Base-by-base conservation (phyloP, 2,113 vertebrate species). In the Oceanites oceanicus region DNA sequence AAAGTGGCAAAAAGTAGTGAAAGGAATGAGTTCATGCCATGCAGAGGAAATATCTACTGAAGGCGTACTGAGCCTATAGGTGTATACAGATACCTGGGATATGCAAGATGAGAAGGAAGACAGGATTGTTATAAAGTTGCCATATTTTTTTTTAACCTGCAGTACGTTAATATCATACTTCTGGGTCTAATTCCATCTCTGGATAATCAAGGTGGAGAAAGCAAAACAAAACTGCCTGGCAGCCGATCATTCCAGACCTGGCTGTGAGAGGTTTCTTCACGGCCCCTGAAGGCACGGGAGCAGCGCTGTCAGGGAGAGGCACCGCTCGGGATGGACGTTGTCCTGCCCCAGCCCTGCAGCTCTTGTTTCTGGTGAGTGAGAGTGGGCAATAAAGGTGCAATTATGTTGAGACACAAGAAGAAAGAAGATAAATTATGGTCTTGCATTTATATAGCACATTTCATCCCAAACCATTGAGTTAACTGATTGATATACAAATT, bases 401-500 rank as follows among this genome's bases (percentile, higher is more conserved):
- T 95, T 85, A 85, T 36, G 30, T 15, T 29, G 73, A 94, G 92
- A 75, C 68, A 38, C 86, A 58, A 55, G 72, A 29, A 75, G 14
- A 85, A 87, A 75, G 14, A 85, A 87, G 94, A 96, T 59, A 56
- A 96, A 93, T 94, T 27, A 78, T 38, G 73, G 58, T 10, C 92
- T 78, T 96, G 91, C 94, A 89, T 89, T 96, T 95, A 78, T 92
- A 93, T n/a, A 87, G 95, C 79, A 59, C 91, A 75, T 94, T 96
- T 94, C 79, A 84, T 30, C 88, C 95, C 92, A 67, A 96, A 71
- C 56, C 76, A 59, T 20, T 0, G 52, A 92, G 83, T 74, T 72
- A 84, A 89, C 86, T 47, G 86, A 95, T 27, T 96, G 96, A 95
- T 96, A 96, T 10, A 96, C 95, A 97, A 96, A 96, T 95, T 93